Percentiles rank a stretch among this genome's conserved stretches.
These are phyloP conservation scores for Leptogaster cylindrica DNA, from an alignment of 2,888 invertebrate species.

Conservation along the genomic window DNA sequence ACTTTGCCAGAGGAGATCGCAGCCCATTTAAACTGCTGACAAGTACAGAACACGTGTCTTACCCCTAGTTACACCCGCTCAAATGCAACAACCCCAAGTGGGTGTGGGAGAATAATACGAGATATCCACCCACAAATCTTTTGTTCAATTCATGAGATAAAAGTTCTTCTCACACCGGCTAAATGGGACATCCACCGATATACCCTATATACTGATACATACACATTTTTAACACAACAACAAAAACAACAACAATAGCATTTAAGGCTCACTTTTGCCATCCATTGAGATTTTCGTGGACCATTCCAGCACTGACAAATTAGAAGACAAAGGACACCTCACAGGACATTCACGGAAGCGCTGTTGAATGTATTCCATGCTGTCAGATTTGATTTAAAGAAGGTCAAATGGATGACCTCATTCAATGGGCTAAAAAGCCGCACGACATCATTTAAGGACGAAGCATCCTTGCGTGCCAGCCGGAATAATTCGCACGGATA, in stretches of 20 bases:
- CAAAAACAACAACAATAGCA: neutral
- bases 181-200: slow-evolving; percentile 10
- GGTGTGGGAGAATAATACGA: neutral
- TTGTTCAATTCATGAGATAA: slow-evolving; percentile 42
- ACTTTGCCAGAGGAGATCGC: neutral
- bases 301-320: slow-evolving; percentile 25
- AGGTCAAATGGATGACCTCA: neutral
- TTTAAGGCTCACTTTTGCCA: neutral
- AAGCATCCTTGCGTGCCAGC: no score
- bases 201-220: neutral
- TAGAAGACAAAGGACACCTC: slow-evolving; percentile 18
- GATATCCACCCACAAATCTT: slow-evolving; percentile 23
- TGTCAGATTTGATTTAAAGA: slow-evolving; percentile 30
- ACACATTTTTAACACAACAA: neutral
- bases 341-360: neutral
- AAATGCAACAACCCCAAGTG: neutral
- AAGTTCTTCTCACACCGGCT: slow-evolving; percentile 20
- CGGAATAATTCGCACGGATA: no score
- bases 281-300: slow-evolving; percentile 8
- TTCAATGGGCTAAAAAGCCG: no score
- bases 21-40: slow-evolving; percentile 44
- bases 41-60: slow-evolving; percentile 40
- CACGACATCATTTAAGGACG: no score
- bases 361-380: slow-evolving; percentile 2
- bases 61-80: slow-evolving; percentile 4